Percentiles rank a stretch among this genome's conserved stretches.
These are phyloP conservation scores for Cyanoramphus novaezelandiae DNA, from an alignment of 2,113 vertebrate genomes.

Conservation along the genomic window DNA sequence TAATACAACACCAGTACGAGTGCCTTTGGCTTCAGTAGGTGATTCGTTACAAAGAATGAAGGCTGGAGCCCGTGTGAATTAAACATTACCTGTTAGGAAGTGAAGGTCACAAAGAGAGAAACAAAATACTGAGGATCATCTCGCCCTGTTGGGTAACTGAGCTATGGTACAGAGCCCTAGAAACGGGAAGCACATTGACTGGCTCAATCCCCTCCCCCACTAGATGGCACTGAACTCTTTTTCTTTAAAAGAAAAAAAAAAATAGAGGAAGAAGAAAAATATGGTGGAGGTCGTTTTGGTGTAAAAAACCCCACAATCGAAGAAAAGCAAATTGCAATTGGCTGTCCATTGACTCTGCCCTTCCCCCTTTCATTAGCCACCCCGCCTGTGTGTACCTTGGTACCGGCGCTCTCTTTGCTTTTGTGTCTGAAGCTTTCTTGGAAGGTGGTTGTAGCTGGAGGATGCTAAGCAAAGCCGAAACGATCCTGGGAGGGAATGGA, in stretches of 20 bases:
- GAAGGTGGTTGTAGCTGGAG: background rate
- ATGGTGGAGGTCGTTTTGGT: slow-evolving; percentile 68
- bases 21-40: background rate
- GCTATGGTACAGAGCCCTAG: background rate
- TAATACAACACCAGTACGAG: background rate
- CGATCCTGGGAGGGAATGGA: background rate
- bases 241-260: slow-evolving; percentile 23
- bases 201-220: slow-evolving; percentile 76
- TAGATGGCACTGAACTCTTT: slow-evolving; percentile 81
- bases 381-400: background rate
- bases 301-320: background rate
- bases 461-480: background rate
- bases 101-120: background rate
- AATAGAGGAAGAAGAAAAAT: slow-evolving; percentile 37
- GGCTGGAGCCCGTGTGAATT: background rate
- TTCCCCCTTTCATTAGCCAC: background rate
- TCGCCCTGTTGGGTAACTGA: background rate
- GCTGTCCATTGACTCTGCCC: background rate
- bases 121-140: background rate
- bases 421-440: background rate
- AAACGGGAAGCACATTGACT: background rate
- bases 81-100: background rate
- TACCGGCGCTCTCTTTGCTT: background rate
- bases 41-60: background rate
- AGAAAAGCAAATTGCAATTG: background rate